phyloP scores from a whole-genome alignment of 2,797 vertebrate genomes.

The Poliocrania exsul region DNA sequence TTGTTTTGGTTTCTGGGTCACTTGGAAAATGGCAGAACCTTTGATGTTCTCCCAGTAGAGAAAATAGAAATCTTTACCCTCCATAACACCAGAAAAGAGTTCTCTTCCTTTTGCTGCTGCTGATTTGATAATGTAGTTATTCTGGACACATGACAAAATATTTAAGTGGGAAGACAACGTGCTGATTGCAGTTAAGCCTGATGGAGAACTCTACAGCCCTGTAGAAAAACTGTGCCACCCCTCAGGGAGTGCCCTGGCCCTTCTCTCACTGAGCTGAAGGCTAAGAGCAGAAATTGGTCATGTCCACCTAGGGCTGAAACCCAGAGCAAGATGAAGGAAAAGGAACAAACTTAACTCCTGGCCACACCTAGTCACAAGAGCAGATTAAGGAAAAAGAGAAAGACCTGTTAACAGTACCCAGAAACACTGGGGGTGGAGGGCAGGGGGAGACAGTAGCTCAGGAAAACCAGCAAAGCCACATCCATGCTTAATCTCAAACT shows the following conservation, averaged over 20 bases:
- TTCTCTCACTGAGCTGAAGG: neutral
- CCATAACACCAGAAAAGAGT: neutral
- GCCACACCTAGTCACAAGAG: neutral
- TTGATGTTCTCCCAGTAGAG: neutral
- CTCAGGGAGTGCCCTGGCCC: neutral
- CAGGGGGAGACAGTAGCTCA: neutral
- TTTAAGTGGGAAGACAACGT: neutral
- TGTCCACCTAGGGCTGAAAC: neutral
- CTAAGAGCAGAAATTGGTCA: neutral
- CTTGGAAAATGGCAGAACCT: neutral
- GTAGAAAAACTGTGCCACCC: neutral
- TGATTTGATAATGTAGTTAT: neutral
- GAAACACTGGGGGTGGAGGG: neutral
- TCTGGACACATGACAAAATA: neutral
- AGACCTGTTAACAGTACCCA: neutral
- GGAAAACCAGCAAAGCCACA: neutral
- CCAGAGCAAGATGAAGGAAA: fast-evolving
- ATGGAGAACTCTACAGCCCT: neutral
- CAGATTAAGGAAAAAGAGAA: neutral
- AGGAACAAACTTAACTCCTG: neutral
- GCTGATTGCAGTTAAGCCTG: neutral
- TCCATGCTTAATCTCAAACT: slow-evolving; percentile 22
- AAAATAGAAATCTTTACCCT: neutral
- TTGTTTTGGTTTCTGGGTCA: neutral
- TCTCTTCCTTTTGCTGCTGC: neutral